phyloP scores from a whole-genome alignment of 1,140 invertebrate genomes.

The Lasioglossum baleicum region DNA sequence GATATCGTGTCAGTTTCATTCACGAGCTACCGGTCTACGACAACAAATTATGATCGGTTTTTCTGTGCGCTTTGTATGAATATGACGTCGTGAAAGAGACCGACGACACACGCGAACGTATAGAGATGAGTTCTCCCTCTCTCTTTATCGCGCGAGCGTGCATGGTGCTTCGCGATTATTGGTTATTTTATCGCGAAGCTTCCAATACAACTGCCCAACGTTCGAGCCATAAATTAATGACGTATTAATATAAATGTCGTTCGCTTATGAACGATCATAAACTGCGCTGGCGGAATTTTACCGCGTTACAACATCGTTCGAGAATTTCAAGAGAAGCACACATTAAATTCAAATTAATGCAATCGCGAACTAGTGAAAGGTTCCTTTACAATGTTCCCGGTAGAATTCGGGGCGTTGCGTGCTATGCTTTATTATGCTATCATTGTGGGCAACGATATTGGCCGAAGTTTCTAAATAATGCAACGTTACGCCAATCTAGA shows the following conservation, averaged over 20 bases:
- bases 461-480: too few species aligned
- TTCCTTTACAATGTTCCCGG: too few species aligned
- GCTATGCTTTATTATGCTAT: too few species aligned
- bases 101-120: neutral
- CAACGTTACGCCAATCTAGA: too few species aligned
- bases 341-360: constrained; percentile 6
- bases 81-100: neutral
- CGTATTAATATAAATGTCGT: neutral
- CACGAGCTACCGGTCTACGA: neutral
- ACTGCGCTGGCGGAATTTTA: neutral
- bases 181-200: constrained; percentile 28
- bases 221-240: neutral
- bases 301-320: neutral
- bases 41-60: neutral
- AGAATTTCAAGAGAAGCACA: neutral
- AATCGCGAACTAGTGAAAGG: neutral
- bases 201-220: neutral
- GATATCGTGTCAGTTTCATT: constrained; percentile 33
- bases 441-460: too few species aligned
- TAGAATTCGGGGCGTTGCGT: too few species aligned
- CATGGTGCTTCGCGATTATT: constrained; percentile 28
- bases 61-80: neutral
- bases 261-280: neutral
- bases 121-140: neutral
- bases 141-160: neutral